Base-by-base conservation (phyloP, 2,888 invertebrate genomes). In the Eretmocerus hayati region DNA sequence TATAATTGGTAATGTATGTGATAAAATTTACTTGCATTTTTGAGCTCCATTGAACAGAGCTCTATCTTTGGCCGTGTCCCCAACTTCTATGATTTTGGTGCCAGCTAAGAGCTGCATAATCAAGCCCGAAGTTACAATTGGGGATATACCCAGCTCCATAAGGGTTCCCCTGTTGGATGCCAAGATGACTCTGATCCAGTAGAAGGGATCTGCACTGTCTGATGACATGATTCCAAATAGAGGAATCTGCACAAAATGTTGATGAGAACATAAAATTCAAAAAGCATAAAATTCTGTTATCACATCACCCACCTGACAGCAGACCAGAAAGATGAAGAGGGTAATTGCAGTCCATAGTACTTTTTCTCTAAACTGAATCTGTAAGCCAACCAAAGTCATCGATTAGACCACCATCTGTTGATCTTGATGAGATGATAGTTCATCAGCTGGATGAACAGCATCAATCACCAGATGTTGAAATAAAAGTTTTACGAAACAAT, bases 341-440 rank as follows among this genome's bases (percentile, higher is more conserved):
- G 99, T 99, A 67, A 99, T 97, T 54, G 99, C 99, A 57, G 99
- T 99, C 99, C 99, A 99, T 90, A 99, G 78, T 79, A 99, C 97
- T 81, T 99, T 99, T 77, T 99, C 99, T 67, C 96, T 84, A 75
- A 99, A 99, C 81, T 99, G 99, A 72, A 99, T 99, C 94, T 97
- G 79, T 9, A 53, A 58, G 22, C 26, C 6, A 11, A n/a, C n/a
- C n/a, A n/a, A n/a, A n/a, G n/a, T n/a, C n/a, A n/a, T n/a, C n/a
- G n/a, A n/a, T n/a, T n/a, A n/a, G n/a, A n/a, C n/a, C n/a, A n/a
- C n/a, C n/a, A n/a, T n/a, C n/a, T n/a, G n/a, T n/a, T n/a, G n/a
- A n/a, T n/a, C n/a, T n/a, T n/a, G n/a, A n/a, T n/a, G n/a, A n/a
- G n/a, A n/a, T n/a, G n/a, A n/a, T n/a, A n/a, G n/a, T n/a, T n/a